Conservation (phyloP, 1,140 invertebrate species). For the Drosophila malerkotliana region DNA sequence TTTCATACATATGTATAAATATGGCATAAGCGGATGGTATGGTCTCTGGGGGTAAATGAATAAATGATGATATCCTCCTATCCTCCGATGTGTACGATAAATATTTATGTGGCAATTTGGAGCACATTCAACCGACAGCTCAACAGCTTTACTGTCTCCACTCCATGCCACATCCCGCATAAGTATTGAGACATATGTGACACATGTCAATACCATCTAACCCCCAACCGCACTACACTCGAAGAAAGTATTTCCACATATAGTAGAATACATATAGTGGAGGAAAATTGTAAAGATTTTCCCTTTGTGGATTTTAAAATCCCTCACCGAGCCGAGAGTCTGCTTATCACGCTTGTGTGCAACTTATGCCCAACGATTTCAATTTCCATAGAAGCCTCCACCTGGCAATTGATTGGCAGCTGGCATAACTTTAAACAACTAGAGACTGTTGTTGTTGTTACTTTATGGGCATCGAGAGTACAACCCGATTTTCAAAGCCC, state of each 20-base stretch:
- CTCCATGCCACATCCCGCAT: not conserved
- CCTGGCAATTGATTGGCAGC: conserved; percentile 40
- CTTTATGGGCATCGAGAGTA: conserved; percentile 14
- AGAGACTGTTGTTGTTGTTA: conserved; percentile 12
- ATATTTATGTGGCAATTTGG: conserved; percentile 68
- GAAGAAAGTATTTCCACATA: not conserved
- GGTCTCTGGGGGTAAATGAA: conserved; percentile 49
- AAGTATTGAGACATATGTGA: conserved; percentile 52
- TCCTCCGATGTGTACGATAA: conserved; percentile 38
- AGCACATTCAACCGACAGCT: conserved; percentile 46
- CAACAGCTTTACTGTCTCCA: conserved; percentile 21
- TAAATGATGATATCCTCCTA: conserved; percentile 29
- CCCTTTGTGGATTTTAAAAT: not conserved
- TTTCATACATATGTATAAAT: conserved; percentile 41
- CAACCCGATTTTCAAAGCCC: conserved; percentile 47
- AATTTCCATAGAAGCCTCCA: conserved; percentile 36
- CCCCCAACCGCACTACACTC: conserved; percentile 7
- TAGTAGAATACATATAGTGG: not conserved
- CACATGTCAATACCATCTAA: conserved; percentile 49
- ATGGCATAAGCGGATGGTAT: conserved; percentile 29
- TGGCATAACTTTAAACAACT: conserved; percentile 34
- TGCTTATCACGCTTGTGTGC: conserved; percentile 56
- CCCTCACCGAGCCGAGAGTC: conserved; percentile 1
- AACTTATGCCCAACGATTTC: conserved; percentile 57
- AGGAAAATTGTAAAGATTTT: not conserved